Percentiles rank a stretch among this genome's conserved stretches.
Evolutionary conservation across 1,140 invertebrate species (phyloP).

Genomic region (Trichogramma pretiosum): DNA sequence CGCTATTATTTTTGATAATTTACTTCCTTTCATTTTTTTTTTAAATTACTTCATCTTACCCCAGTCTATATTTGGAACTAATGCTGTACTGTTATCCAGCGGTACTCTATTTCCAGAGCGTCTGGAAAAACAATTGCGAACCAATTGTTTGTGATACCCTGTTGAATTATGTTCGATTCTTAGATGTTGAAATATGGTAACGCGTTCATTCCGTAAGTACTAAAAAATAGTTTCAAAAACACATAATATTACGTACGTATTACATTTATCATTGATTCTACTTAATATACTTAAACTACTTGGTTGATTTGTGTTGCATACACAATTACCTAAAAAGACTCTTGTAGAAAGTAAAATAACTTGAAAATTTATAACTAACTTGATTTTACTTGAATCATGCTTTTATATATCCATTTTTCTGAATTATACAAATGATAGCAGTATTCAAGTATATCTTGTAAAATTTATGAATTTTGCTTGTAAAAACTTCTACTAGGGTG

Average conservation of each 20-base stretch:
- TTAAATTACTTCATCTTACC: no score
- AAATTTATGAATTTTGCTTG: conserved; percentile 2
- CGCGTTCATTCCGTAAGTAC: conserved; percentile 46
- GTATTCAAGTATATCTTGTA: background rate
- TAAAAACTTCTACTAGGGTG: conserved; percentile 10
- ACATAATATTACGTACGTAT: conserved; percentile 41
- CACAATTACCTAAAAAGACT: conserved; percentile 15
- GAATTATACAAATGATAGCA: no score
- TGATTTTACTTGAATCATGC: no score
- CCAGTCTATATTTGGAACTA: no score
- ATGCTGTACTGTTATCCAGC: conserved; percentile 30
- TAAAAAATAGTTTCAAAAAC: conserved; percentile 29
- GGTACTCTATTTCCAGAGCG: conserved; percentile 47
- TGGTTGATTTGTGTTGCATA: conserved; percentile 24
- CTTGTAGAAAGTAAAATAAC: no score
- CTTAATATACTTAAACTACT: conserved; percentile 39
- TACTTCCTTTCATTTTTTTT: no score
- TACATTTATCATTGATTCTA: conserved; percentile 34
- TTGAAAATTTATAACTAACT: no score
- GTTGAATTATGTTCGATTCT: conserved; percentile 44
- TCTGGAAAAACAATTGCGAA: conserved; percentile 47
- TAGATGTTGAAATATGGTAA: conserved; percentile 30
- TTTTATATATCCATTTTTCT: no score
- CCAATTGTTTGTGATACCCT: conserved; percentile 44
- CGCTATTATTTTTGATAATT: no score